phyloP scores from a whole-genome alignment of 2,888 invertebrate species.

The Drosophila paranaensis region DNA sequence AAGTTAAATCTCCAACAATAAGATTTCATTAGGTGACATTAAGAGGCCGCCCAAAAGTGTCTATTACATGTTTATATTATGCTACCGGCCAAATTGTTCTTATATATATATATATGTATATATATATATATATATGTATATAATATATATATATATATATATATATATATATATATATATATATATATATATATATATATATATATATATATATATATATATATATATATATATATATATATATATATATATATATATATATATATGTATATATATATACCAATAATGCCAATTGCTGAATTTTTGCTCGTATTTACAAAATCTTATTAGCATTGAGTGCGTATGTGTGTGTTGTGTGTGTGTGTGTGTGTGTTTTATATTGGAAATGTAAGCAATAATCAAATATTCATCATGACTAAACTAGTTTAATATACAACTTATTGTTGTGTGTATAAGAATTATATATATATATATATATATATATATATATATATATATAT shows the following conservation, averaged over 20 bases:
- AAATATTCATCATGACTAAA: constrained; percentile 75
- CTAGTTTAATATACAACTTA: constrained; percentile 76
- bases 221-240: too few relatives aligned
- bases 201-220: too few relatives aligned
- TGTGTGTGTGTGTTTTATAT: constrained; percentile 39
- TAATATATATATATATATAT: too few relatives aligned
- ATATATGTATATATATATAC: too few relatives aligned
- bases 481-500: constrained; percentile 54
- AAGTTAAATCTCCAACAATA: constrained; percentile 71
- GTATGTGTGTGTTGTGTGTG: constrained; percentile 47
- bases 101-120: constrained; percentile 45
- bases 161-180: too few relatives aligned
- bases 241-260: too few relatives aligned
- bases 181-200: too few relatives aligned
- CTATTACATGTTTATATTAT: constrained; percentile 48
- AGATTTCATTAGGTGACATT: constrained; percentile 58
- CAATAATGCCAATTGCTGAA: constrained; percentile 57
- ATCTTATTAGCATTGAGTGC: constrained; percentile 53
- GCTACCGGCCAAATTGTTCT: constrained; percentile 60
- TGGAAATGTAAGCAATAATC: constrained; percentile 77
- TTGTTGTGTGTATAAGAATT: constrained; percentile 69
- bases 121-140: too few relatives aligned
- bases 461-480: constrained; percentile 47
- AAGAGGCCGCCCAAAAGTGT: constrained; percentile 57
- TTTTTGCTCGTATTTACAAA: constrained; percentile 56